Base-by-base conservation (phyloP, 2,888 invertebrate species). In the Acanthosoma haemorrhoidale region DNA sequence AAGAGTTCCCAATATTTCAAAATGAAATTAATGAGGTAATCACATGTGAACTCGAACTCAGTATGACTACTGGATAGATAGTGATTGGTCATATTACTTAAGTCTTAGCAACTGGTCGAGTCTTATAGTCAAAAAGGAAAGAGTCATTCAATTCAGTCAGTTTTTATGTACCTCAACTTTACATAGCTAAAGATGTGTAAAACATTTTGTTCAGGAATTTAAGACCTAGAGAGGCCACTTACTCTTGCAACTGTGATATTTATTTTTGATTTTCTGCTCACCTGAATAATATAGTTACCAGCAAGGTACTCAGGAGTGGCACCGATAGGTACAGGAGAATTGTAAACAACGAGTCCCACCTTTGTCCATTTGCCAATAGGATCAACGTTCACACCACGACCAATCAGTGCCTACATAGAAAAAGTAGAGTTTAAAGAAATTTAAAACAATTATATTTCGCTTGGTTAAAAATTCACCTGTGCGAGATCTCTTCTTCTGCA, bases 261-360 rank as follows among this genome's bases (percentile, higher is more conserved):
- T 36, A 67, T 51, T 11, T 11, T 11, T 11, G 9, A 11, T 13
- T 36, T 36, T n/a, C n/a, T 8, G 15, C 36, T 59, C 18, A 77
- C 77, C 81, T 92, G 97, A 70, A 98, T 84, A 79, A 97, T 94
- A 78, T 99, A 99, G 80, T 99, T 96, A 0, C 99, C 98, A 58
- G 96, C 96, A 74, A 99, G 84, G 83, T 99, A 99, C 82, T 99
- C 99, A 0, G 99, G 98, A 0, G 99, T 99, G 1, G 99, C 99
- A 73, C 97, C 98, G 76, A 99, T 84, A 0, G 98, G 97, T 0
- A 99, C 96, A 78, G 95, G 93, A 0, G 97, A 91, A 75, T 92
- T 95, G 80, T 95, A 99, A 8, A 99, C 86, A 2, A 99, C 96
- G 34, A 99, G 83, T 11, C 99, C 99, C 1, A 97, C 94, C 83